Conservation (phyloP, 2,113 vertebrate genomes). For the Myxocyprinus asiaticus region DNA sequence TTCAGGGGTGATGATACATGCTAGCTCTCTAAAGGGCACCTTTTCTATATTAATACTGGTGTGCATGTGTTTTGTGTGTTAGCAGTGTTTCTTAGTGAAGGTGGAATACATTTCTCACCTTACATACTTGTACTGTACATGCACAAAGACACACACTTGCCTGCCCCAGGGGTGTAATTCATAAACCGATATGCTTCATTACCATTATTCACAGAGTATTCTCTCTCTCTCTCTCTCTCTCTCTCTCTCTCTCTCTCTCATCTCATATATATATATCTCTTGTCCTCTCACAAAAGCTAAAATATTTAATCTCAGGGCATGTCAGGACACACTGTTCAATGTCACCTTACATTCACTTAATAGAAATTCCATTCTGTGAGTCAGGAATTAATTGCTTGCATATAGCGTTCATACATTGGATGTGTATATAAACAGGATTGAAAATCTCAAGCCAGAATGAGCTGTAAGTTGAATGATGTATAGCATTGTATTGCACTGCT, state of each 20-base stretch:
- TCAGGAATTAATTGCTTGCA: background rate
- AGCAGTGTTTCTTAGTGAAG: background rate
- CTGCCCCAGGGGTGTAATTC: conserved; percentile 23
- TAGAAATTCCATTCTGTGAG: too few species aligned
- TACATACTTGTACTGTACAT: background rate
- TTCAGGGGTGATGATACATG: background rate
- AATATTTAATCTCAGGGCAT: background rate
- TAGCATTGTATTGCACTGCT: too few species aligned
- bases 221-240: background rate
- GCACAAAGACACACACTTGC: background rate
- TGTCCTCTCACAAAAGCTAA: too few species aligned
- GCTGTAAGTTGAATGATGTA: too few species aligned
- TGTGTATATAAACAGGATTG: too few species aligned
- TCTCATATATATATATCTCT: too few species aligned
- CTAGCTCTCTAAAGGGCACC: too few species aligned
- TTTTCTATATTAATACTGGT: background rate
- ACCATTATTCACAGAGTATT: conserved; percentile 19
- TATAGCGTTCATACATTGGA: background rate
- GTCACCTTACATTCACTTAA: too few species aligned
- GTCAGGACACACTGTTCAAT: background rate
- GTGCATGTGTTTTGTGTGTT: background rate
- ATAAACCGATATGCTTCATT: background rate
- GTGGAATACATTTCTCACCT: conserved; percentile 23
- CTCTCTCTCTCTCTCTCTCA: background rate
- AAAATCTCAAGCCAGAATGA: too few species aligned